These are phyloP conservation scores for Scomber japonicus DNA, from an alignment of 2,113 vertebrate genomes.

Conservation along the genomic window DNA sequence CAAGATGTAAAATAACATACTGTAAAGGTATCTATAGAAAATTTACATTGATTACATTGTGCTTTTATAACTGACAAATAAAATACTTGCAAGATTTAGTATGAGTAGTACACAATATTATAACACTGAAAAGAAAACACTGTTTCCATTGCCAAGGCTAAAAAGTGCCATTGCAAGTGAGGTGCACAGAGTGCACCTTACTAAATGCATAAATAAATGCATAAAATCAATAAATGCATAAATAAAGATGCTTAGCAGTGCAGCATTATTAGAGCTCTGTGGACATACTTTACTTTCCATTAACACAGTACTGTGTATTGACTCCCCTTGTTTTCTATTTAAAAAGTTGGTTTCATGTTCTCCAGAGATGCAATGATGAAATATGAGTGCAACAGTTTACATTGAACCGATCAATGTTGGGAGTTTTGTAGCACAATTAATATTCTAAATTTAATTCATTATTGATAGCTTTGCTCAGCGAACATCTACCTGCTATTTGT, in stretches of 20 bases:
- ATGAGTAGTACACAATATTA: neutral
- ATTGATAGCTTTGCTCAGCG: constrained; percentile 32
- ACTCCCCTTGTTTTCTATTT: constrained; percentile 57
- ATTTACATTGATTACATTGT: neutral
- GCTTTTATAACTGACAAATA: neutral
- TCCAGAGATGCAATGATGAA: constrained; percentile 53
- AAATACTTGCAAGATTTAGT: neutral
- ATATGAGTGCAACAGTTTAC: constrained; percentile 65
- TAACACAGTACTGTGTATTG: constrained; percentile 42
- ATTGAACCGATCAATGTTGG: constrained; percentile 52
- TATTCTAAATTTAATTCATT: constrained; percentile 59
- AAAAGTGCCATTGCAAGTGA: neutral
- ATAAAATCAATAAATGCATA: neutral
- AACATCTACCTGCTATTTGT: constrained; percentile 21
- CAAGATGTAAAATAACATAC: neutral
- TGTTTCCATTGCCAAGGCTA: neutral
- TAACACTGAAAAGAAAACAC: neutral
- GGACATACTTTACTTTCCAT: constrained; percentile 40
- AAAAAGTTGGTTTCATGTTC: constrained; percentile 67
- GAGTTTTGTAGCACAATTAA: constrained; percentile 62
- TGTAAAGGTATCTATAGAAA: neutral
- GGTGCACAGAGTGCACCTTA: too few species aligned
- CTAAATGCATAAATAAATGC: too few species aligned
- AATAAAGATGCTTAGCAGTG: constrained; percentile 14
- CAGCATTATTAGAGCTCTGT: constrained; percentile 25